Evolutionary conservation across 1,140 invertebrate species (phyloP).

Genomic region (Scaptomyza montana): DNA sequence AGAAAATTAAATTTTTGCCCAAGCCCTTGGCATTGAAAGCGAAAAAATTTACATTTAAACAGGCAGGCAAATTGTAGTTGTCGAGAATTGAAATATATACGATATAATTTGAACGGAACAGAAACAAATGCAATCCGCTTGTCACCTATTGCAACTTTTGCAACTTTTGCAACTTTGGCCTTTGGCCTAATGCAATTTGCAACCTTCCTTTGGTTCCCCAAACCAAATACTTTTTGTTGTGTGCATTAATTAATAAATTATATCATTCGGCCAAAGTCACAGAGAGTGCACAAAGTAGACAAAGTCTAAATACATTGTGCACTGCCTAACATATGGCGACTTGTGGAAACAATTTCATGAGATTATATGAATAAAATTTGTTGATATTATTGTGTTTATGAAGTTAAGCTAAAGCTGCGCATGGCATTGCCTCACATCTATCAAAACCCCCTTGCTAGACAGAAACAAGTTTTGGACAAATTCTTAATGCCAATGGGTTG

Average conservation of each 20-base stretch:
- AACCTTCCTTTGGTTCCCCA: no score
- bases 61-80: no score
- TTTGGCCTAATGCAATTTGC: not conserved
- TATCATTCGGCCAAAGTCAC: not conserved
- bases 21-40: slow-evolving; percentile 42
- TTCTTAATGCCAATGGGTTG: slow-evolving; percentile 16
- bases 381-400: no score
- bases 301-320: not conserved
- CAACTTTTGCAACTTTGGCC: slow-evolving; percentile 5
- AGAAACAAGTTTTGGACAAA: slow-evolving; percentile 37
- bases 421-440: slow-evolving; percentile 14
- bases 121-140: no score
- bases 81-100: no score
- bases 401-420: not conserved
- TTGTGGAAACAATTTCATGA: not conserved
- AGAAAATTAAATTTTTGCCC: not conserved
- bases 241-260: slow-evolving; percentile 10
- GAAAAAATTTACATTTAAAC: slow-evolving; percentile 2
- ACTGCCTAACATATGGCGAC: no score
- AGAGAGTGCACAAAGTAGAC: not conserved
- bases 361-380: not conserved
- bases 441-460: not conserved
- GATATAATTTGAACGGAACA: no score
- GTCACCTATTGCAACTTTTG: not conserved
- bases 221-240: not conserved